phyloP scores from a whole-genome alignment of 2,113 vertebrate species.

The Mus pahari region DNA sequence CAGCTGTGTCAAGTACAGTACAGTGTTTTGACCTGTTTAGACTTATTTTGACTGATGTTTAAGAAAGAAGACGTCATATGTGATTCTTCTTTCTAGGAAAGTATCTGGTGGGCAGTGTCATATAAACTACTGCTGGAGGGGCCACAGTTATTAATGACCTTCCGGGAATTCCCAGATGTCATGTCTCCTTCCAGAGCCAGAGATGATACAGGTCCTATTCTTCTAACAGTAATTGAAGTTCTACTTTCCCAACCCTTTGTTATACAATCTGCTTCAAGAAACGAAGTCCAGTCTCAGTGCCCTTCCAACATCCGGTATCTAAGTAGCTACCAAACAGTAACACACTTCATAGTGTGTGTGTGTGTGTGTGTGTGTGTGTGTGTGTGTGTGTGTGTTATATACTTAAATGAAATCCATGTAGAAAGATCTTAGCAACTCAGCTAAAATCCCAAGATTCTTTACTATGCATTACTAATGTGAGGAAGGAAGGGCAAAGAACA shows the following conservation, averaged over 20 bases:
- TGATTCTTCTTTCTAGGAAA: neutral
- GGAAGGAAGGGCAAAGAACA: neutral
- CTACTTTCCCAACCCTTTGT: neutral
- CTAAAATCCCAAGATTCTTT: conserved; percentile 21
- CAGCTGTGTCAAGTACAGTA: too few relatives aligned
- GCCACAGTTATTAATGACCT: neutral
- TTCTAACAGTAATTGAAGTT: neutral
- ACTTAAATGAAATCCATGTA: conserved; percentile 58
- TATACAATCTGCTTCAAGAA: neutral
- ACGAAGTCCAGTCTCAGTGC: neutral
- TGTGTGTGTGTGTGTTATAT: neutral
- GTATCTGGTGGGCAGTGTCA: neutral
- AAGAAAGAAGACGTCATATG: neutral
- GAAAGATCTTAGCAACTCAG: conserved; percentile 46
- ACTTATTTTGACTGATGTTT: neutral
- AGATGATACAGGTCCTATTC: neutral
- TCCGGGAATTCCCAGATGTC: neutral
- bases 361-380: neutral
- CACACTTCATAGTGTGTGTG: conserved; percentile 19
- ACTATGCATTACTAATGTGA: neutral
- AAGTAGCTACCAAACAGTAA: neutral
- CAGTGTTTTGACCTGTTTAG: neutral
- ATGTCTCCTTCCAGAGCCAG: neutral
- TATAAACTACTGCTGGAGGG: neutral
- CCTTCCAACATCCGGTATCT: neutral